These are phyloP conservation scores for Mus spicilegus DNA, from an alignment of 2,113 vertebrate genomes.

Conservation along the genomic window DNA sequence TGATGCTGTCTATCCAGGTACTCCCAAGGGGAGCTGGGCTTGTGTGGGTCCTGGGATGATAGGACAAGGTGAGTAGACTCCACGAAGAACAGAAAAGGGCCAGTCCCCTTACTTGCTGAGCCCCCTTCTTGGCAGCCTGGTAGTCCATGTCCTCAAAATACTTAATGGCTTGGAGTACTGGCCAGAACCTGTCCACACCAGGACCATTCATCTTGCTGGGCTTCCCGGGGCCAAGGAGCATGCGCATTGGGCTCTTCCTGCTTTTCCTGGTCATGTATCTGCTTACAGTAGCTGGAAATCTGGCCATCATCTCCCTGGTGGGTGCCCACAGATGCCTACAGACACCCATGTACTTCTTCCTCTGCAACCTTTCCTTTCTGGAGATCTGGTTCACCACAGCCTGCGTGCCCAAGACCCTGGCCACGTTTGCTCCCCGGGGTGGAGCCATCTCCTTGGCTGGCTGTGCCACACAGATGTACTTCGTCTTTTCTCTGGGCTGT, in stretches of 20 bases:
- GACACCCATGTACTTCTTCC: conserved; percentile 53
- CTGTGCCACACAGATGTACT: conserved; percentile 35
- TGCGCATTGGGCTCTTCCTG: not conserved
- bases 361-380: conserved; percentile 51
- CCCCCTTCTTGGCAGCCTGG: not conserved
- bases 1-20: too few species aligned
- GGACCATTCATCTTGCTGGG: conserved; percentile 53
- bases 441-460: not conserved
- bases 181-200: not conserved
- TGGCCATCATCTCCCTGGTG: conserved; percentile 21
- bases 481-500: conserved; percentile 27
- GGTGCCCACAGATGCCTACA: not conserved
- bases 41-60: not conserved
- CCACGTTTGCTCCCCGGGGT: not conserved
- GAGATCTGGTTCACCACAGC: conserved; percentile 55
- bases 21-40: not conserved
- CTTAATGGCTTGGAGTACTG: not conserved
- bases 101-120: not conserved
- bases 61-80: not conserved
- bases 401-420: conserved; percentile 47
- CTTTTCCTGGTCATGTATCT: conserved; percentile 14
- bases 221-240: conserved; percentile 1
- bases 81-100: too few species aligned
- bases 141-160: not conserved
- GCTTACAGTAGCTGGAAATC: not conserved